Percentiles rank a stretch among this genome's conserved stretches.
Conservation (phyloP, 2,888 invertebrate species). For the Bibio marci region DNA sequence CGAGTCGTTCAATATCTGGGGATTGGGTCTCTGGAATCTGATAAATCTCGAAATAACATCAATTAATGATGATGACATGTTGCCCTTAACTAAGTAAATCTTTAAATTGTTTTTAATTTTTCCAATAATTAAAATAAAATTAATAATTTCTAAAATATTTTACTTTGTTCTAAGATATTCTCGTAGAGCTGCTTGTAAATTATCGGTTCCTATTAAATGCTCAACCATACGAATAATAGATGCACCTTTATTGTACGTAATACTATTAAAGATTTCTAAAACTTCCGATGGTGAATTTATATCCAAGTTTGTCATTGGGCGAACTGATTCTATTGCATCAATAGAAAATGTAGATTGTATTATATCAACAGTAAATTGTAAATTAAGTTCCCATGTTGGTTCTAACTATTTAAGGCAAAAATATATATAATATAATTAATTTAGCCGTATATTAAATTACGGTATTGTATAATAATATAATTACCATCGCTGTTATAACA, state of each 20-base stretch:
- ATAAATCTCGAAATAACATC: no score
- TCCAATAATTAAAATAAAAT: no score
- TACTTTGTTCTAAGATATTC: slow-evolving; percentile 36
- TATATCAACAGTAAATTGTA: slow-evolving; percentile 53
- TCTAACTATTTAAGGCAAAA: slow-evolving; percentile 42
- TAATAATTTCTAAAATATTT: no score
- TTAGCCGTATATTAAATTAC: no score
- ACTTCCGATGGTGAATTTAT: slow-evolving; percentile 40
- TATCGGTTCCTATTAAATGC: slow-evolving; percentile 35
- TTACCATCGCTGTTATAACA: slow-evolving; percentile 32
- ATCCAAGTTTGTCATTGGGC: slow-evolving; percentile 35
- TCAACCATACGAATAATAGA: slow-evolving; percentile 49
- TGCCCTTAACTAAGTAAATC: no score
- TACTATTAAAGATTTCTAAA: slow-evolving; percentile 41
- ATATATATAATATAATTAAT: no score
- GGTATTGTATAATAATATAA: no score
- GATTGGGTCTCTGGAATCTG: no score
- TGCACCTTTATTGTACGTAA: slow-evolving; percentile 54
- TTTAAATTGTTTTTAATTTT: no score
- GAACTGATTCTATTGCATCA: slow-evolving; percentile 39
- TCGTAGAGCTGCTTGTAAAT: slow-evolving; percentile 36
- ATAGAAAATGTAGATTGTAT: slow-evolving; percentile 41
- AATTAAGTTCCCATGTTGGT: slow-evolving; percentile 40
- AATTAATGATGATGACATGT: no score
- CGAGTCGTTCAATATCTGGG: no score